phyloP scores from a whole-genome alignment of 2,888 invertebrate species.

The Yponomeuta malinellus region DNA sequence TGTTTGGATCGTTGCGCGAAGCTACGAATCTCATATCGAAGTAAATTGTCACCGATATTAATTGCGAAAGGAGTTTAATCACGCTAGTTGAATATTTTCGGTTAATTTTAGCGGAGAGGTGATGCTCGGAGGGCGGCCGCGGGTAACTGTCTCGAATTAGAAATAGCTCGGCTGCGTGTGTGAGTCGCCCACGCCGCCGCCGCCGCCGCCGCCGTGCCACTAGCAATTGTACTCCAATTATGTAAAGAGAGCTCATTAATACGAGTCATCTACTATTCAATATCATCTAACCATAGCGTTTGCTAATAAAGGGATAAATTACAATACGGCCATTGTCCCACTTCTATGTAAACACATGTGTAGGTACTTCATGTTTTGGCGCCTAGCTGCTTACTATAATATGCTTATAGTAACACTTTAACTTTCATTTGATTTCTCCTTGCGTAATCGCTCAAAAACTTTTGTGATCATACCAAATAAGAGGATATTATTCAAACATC shows the following conservation, averaged over 20 bases:
- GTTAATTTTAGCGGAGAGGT: constrained; percentile 49
- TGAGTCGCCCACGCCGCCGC: constrained; percentile 36
- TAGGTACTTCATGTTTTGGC: not conserved
- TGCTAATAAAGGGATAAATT: not conserved
- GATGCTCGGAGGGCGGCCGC: constrained; percentile 67
- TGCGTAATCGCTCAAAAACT: not conserved
- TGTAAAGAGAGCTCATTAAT: constrained; percentile 4
- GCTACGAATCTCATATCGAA: not conserved
- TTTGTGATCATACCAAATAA: not conserved
- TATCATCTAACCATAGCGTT: not conserved
- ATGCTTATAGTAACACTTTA: not conserved
- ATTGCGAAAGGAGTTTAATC: constrained; percentile 7
- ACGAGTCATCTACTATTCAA: not conserved
- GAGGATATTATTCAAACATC: not conserved
- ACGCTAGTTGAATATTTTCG: constrained; percentile 8
- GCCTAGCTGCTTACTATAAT: not conserved
- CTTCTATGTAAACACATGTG: not conserved
- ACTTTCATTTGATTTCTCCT: not conserved
- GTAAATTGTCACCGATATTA: constrained; percentile 15
- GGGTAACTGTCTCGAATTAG: constrained; percentile 71
- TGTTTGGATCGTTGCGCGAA: not conserved
- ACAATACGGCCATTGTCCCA: not conserved
- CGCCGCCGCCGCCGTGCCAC: constrained; percentile 24
- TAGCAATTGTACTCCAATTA: constrained; percentile 14
- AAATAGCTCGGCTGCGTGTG: constrained; percentile 70